Percentiles rank a stretch among this genome's conserved stretches.
Evolutionary conservation across 1,140 invertebrate species (phyloP).

Genomic region (Drosophila equinoxialis): DNA sequence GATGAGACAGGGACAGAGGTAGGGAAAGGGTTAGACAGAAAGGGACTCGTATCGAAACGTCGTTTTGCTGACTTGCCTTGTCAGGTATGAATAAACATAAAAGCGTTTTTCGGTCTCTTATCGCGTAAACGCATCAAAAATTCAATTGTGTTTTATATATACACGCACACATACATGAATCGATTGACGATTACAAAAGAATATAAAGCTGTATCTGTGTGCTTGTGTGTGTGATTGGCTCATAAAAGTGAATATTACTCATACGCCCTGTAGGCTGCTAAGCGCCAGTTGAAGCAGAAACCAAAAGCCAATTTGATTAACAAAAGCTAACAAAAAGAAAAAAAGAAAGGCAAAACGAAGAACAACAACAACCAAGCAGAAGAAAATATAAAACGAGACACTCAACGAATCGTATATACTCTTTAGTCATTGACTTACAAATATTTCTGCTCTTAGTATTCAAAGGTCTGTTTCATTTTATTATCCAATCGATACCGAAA

Average conservation of each 20-base stretch:
- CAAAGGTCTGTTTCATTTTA: no score
- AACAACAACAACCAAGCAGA: neutral
- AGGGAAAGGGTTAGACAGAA: neutral
- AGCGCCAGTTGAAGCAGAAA: slow-evolving; percentile 30
- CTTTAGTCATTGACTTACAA: neutral
- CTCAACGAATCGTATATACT: neutral
- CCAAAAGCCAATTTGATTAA: slow-evolving; percentile 62
- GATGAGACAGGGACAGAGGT: neutral
- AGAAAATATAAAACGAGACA: slow-evolving; percentile 14
- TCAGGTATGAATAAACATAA: slow-evolving; percentile 75
- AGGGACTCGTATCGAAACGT: neutral
- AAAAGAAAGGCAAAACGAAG: neutral
- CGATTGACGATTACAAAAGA: slow-evolving; percentile 65
- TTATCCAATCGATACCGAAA: no score
- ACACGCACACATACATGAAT: slow-evolving; percentile 32
- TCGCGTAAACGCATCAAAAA: slow-evolving; percentile 69
- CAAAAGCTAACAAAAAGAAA: slow-evolving; percentile 27
- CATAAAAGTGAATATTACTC: slow-evolving; percentile 66
- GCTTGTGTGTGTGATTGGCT: slow-evolving; percentile 30
- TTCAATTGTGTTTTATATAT: slow-evolving; percentile 71
- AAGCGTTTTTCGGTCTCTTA: slow-evolving; percentile 62
- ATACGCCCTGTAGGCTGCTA: slow-evolving; percentile 53
- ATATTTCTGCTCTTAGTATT: neutral
- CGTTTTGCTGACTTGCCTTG: slow-evolving; percentile 21
- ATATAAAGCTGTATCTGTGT: slow-evolving; percentile 19